Evolutionary conservation across 2,888 invertebrate genomes (phyloP).

Genomic region (Mactromeris polynyma): DNA sequence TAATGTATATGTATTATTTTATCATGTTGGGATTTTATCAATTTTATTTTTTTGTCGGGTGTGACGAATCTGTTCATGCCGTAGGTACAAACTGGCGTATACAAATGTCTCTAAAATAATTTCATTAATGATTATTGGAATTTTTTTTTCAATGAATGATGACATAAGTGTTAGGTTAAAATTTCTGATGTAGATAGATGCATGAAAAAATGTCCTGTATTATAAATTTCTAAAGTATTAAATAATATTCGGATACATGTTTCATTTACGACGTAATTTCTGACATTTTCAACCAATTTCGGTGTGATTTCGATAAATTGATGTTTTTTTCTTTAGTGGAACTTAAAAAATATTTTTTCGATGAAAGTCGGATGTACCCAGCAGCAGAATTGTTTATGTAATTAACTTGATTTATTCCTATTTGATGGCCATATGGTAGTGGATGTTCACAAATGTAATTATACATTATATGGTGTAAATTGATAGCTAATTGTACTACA

Average conservation of each 20-base stretch:
- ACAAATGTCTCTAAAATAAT: neutral
- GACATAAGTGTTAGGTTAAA: neutral
- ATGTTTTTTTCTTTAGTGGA: neutral
- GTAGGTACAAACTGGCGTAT: neutral
- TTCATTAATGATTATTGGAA: neutral
- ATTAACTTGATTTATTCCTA: constrained; percentile 15
- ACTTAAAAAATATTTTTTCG: neutral
- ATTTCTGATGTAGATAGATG: neutral
- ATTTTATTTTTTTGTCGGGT: constrained; percentile 8
- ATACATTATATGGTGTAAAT: constrained; percentile 21
- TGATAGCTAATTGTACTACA: constrained; percentile 31
- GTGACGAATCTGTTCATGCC: neutral
- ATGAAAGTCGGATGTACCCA: neutral
- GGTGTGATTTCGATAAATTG: too few species aligned
- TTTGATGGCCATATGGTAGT: constrained; percentile 46
- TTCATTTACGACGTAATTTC: neutral
- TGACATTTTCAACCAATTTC: too few species aligned
- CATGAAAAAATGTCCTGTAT: neutral
- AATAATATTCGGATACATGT: neutral
- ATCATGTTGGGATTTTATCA: constrained; percentile 36
- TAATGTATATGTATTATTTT: constrained; percentile 25
- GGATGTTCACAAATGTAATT: constrained; percentile 37
- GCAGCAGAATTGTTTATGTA: constrained; percentile 12
- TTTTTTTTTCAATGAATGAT: neutral
- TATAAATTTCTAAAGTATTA: too few species aligned